Evolutionary conservation across 2,888 invertebrate species (phyloP), one percentile per base, ranked within the genome.

Genomic region (Nomada ferruginata): DNA sequence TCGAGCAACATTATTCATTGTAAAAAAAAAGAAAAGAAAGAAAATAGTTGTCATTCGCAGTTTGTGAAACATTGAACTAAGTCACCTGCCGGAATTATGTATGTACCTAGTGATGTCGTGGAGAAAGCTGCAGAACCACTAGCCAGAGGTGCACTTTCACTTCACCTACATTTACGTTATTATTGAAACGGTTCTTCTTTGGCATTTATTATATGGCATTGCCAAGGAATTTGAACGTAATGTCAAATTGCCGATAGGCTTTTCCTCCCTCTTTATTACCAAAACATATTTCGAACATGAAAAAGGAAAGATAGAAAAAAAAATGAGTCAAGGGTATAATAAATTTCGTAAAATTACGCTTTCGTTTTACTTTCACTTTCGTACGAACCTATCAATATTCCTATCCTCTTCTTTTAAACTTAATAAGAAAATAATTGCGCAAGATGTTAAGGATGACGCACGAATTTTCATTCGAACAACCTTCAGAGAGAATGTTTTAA

Each of bases 51-150:
- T 82, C 68, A 71, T 59, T 78, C 53, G 42, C 55, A 60, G 63
- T 73, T 83, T 83, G 72, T 81, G 71, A 83, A 85, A 85, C 69
- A 61, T 23, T 73, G 71, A 82, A 72, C 65, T 64, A 73, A 87
- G 73, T 82, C 78, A 74, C 59, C 64, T 73, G 74, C 79, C 63
- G 44, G 83, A 88, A 90, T 91, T 90, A 90, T 82, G 83, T 85
- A 91, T 65, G 64, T 89, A 84, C 81, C 80, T 83, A 85, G 86
- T 82, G 89, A 89, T 83, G 83, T 74, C 76, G 84, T 79, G 89
- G 93, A 92, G 93, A 93, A 93, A 93, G 93, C 88, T 91, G 89
- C 72, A 83, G 85, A 86, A 83, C 86, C 87, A 85, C 87, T 88
- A 88, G 83, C 82, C 70, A 80, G 72, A 83, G 83, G 84, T 83